Base-by-base conservation (phyloP, 2,888 invertebrate species). In the Cheilosia scutellata region DNA sequence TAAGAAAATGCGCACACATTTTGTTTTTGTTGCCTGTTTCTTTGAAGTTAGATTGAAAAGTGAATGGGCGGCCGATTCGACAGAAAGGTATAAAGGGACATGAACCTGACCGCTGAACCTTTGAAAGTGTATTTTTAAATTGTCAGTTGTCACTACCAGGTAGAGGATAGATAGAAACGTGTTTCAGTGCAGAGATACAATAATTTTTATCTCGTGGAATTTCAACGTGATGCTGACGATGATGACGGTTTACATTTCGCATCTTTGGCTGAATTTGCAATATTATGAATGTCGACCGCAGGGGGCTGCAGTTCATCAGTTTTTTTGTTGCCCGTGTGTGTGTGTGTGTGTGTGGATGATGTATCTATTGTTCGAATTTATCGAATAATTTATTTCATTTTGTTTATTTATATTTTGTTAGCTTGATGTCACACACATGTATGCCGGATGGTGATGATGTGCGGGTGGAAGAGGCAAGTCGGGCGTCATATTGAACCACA, bases 21-120 rank as follows among this genome's bases (percentile, higher is more conserved):
- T 33, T 58, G 16, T 57, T 74, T 74, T 79, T 71, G 44, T 66
- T 63, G 44, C 68, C 71, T 42, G 42, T 53, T 62, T 13, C 72
- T 79, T 80, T 79, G 70, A 84, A 75, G 68, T 79, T 63, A 27
- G 37, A 57, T 53, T 63, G 57, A 70, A 84, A 79, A 79, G 84
- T 80, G 80, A 84, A 79, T 70, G 51, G 53, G 70, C 77, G 51
- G 11, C 47, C 33, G 57, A 31, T 51, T 63, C 51, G n/a, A 49
- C n/a, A n/a, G 20, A 75, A 82, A 25, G 37, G 25, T 62, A 20
- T 27, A 5, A 60, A 80, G 53, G 37, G 44, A 79, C 63, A 65
- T 71, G 65, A 82, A 77, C 77, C 77, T 82, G 70, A 76, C 82
- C 68, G 70, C 63, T 70, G 63, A 77, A 77, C 82, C 76, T 83